These are phyloP conservation scores for Automeris io DNA, from an alignment of 2,888 invertebrate genomes.

Conservation along the genomic window DNA sequence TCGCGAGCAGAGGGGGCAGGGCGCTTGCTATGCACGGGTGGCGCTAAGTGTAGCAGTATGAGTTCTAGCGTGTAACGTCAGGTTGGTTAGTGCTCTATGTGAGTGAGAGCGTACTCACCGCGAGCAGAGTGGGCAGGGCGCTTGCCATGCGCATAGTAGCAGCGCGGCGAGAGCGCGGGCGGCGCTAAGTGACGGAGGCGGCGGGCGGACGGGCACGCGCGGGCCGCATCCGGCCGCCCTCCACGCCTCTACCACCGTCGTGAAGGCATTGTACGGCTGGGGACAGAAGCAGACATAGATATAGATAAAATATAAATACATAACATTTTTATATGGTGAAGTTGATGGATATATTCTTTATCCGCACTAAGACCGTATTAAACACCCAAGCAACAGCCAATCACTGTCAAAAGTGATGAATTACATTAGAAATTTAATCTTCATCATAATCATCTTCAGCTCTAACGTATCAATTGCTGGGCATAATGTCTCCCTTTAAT, in stretches of 20 bases:
- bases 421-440: no score
- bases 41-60: constrained; percentile 63
- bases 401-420: no score
- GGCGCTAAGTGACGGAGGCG: constrained; percentile 67
- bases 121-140: constrained; percentile 84
- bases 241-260: constrained; percentile 62
- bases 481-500: no score
- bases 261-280: constrained; percentile 58
- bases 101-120: constrained; percentile 79
- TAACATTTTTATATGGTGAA: no score
- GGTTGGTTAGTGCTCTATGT: no score
- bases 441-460: no score
- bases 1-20: no score
- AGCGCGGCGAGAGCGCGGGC: constrained; percentile 64
- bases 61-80: no score
- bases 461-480: no score
- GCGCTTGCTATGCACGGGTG: no score
- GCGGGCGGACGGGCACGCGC: constrained; percentile 74
- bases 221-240: constrained; percentile 71
- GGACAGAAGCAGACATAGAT: no score
- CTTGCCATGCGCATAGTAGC: constrained; percentile 88
- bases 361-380: neutral
- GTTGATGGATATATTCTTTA: neutral
- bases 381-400: no score
- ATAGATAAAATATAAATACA: neutral